Percentiles rank a stretch among this genome's conserved stretches.
phyloP scores from a whole-genome alignment of 1,140 invertebrate species.

The Drosophila varians region DNA sequence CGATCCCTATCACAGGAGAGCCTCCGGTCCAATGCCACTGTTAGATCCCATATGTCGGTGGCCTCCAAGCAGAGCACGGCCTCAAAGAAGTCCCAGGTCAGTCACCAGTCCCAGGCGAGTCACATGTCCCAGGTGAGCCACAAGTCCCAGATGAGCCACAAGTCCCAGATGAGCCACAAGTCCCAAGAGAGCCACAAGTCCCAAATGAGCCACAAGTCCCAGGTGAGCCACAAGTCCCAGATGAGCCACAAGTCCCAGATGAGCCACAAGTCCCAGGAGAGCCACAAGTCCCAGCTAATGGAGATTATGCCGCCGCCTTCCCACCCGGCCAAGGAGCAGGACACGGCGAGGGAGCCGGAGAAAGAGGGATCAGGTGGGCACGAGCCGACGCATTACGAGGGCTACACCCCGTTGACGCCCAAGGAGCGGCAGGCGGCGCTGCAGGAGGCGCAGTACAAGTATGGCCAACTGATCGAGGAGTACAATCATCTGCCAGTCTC shows the following conservation, averaged over 20 bases:
- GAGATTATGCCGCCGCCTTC: constrained; percentile 32
- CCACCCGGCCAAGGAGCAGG: background rate
- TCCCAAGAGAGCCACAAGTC: no score
- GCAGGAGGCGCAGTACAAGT: constrained; percentile 30
- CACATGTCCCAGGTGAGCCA: background rate
- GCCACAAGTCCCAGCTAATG: background rate
- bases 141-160: background rate
- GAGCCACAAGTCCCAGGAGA: background rate
- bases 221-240: no score
- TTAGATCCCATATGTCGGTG: constrained; percentile 19
- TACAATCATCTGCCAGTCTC: constrained; percentile 50
- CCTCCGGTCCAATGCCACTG: constrained; percentile 8
- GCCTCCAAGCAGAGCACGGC: background rate
- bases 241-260: no score
- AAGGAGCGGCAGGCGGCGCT: constrained; percentile 4
- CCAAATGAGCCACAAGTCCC: no score
- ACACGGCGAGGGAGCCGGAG: background rate
- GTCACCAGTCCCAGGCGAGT: background rate
- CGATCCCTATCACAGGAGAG: constrained; percentile 27
- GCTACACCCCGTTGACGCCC: constrained; percentile 14
- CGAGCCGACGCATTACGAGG: background rate
- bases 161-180: no score
- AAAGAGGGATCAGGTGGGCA: background rate
- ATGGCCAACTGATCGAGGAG: constrained; percentile 31
- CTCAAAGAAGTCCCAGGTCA: background rate